These are phyloP conservation scores for Congeria kusceri DNA, from an alignment of 2,888 invertebrate species.

Conservation along the genomic window DNA sequence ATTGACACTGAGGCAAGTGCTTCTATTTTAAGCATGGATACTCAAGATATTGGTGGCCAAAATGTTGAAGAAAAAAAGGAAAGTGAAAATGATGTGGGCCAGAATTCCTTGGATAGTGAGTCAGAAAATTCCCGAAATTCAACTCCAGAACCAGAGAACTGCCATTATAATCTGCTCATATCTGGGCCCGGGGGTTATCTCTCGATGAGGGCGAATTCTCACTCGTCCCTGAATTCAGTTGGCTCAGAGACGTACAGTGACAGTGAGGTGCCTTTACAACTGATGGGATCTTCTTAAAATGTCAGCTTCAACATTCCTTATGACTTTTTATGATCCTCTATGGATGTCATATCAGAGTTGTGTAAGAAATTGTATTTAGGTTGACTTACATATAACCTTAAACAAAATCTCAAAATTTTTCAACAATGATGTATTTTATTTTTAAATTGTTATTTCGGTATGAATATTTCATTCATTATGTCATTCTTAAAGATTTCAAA, in stretches of 20 bases:
- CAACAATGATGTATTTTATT: too few relatives aligned
- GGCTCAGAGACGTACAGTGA: conserved; percentile 43
- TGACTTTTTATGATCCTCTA: too few relatives aligned
- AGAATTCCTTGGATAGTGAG: background rate
- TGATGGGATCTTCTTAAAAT: conserved; percentile 5
- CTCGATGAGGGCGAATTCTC: conserved; percentile 20
- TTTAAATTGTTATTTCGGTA: too few relatives aligned
- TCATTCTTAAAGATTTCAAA: too few relatives aligned
- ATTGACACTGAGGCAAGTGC: conserved; percentile 58
- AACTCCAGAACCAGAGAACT: conserved; percentile 48
- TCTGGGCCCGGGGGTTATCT: conserved; percentile 16
- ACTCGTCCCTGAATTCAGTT: conserved; percentile 40
- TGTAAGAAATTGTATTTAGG: too few relatives aligned
- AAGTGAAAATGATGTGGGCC: conserved; percentile 18
- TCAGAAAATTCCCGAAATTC: conserved; percentile 32
- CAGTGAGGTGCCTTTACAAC: conserved; percentile 26
- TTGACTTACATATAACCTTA: too few relatives aligned
- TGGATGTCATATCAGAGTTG: too few relatives aligned
- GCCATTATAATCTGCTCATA: conserved; percentile 34
- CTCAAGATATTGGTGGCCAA: conserved; percentile 26
- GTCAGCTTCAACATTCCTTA: too few relatives aligned
- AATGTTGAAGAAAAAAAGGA: conserved; percentile 26
- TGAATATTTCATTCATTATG: too few relatives aligned
- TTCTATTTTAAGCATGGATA: conserved; percentile 52
- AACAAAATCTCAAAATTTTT: too few relatives aligned